Base-by-base conservation (phyloP, 2,888 invertebrate species). In the Nasonovia ribisnigri region DNA sequence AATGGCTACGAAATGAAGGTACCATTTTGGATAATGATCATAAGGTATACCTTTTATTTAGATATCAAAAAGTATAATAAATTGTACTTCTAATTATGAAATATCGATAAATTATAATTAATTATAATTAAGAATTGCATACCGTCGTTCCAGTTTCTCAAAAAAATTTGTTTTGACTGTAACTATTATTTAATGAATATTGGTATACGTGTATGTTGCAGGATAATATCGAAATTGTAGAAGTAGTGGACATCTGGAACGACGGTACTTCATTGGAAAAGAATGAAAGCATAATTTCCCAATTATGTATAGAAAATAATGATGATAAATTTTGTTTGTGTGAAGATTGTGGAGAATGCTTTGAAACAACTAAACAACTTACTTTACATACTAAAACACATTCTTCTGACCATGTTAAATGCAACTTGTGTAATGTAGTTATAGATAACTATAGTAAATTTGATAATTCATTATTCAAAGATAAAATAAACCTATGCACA, bases 191-290 rank as follows among this genome's bases (percentile, higher is more conserved):
- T 93, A 90, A 90, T 90, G 29, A 84, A 87, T 93, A 36, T 86
- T 93, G 86, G 60, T 93, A 84, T 93, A 42, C 90, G 29, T 93
- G 90, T 93, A 86, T 93, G 93, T 93, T 93, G 86, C 93, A 93
- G 93, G 93, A 93, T 90, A 60, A 90, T 93, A 86, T 93, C 43
- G 93, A 93, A 93, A 93, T 93, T 90, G 60, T 93, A 90, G 93
- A 93, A 93, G 90, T 93, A 93, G 77, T 90, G 93, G 93, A 90
- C 51, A 86, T 84, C 29, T 90, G 93, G 93, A 93, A 93, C 48
- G 93, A 93, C 90, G 93, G 93, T 93, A 93, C 90, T 84, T 48
- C 84, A 20, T 46, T 90, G 51, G 93, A 93, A 48, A 87, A 93
- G 13, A 89, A 46, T 84, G 90, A 90, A 42, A 90, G 46, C 36